Base-by-base conservation (phyloP, 2,113 vertebrate genomes). In the Cryptomyrus ogoouensis region DNA sequence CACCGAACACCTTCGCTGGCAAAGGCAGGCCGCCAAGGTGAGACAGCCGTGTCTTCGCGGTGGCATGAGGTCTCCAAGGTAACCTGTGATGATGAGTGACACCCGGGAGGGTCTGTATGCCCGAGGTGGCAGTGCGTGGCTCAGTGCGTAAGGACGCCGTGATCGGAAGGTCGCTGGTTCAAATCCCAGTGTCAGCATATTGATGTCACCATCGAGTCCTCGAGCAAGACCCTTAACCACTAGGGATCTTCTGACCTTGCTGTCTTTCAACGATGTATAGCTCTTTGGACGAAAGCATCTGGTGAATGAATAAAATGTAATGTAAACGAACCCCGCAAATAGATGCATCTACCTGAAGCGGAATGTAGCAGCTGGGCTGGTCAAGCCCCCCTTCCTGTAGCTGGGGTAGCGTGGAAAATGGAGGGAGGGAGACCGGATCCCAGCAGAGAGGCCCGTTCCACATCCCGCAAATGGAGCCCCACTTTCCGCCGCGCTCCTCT, bases 1-100 rank as follows among this genome's bases (percentile, higher is more conserved):
- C 96, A 98, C 98, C 9, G 98, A 99, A 91, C 98, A 99, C 94
- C 96, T 99, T 92, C 96, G 98, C 88, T 99, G 98, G 98, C 97
- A 99, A 92, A 95, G 98, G 90, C 98, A 98, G 62, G 98, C 98
- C 74, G 97, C 98, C 88, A 99, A 99, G 98, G 98, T 99, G 96
- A 93, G 94, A 89, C 0, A 2, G 88, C 24, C 1, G n/a, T 10
- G 0, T 46, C 19, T 39, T 3, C 13, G 84, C 35, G 42, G 21
- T 66, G 27, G 46, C 10, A 2, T 35, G 27, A 0, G 4, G 66
- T 31, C 66, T 27, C 66, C 27, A 62, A 8, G 49, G 27, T 44
- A 83, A 21, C 42, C 77, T 44, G 42, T 5, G 13, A 44, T 35
- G 31, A 83, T 35, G 39, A 10, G 74, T 80, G 27, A 5, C 13